phyloP scores from a whole-genome alignment of 2,113 vertebrate genomes.

The Piprites chloris region DNA sequence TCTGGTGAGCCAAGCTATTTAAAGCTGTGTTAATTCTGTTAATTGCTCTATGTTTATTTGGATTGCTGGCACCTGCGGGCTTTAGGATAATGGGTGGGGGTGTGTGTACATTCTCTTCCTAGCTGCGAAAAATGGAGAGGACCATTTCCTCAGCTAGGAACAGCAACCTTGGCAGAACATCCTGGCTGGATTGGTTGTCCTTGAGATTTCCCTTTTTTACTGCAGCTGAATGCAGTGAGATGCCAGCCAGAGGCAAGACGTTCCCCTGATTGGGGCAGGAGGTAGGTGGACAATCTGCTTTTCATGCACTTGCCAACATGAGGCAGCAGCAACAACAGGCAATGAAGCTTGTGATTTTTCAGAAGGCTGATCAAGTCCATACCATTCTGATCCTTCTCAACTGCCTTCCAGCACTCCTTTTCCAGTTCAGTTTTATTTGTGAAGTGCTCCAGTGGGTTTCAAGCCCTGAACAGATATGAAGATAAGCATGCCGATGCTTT shows the following conservation, averaged over 20 bases:
- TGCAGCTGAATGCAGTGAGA: slow-evolving; percentile 34
- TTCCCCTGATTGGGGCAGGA: background rate
- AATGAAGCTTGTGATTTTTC: background rate
- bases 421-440: background rate
- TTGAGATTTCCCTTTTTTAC: slow-evolving; percentile 40
- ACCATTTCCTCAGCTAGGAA: slow-evolving; percentile 50
- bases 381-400: background rate
- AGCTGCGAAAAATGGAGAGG: slow-evolving; percentile 38
- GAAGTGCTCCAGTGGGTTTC: background rate
- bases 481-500: background rate
- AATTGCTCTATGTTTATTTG: slow-evolving; percentile 79
- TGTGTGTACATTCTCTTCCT: slow-evolving; percentile 3
- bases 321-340: background rate
- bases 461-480: background rate
- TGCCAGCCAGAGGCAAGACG: slow-evolving; percentile 25
- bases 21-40: slow-evolving; percentile 83
- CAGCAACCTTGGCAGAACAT: slow-evolving; percentile 55
- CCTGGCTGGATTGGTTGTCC: slow-evolving; percentile 38
- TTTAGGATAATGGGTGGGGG: slow-evolving; percentile 64
- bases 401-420: background rate
- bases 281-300: background rate
- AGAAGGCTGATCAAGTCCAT: background rate
- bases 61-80: slow-evolving; percentile 79
- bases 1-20: slow-evolving; percentile 82
- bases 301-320: background rate